Evolutionary conservation across 1,140 invertebrate species (phyloP).

Genomic region (Hestina assimilis): DNA sequence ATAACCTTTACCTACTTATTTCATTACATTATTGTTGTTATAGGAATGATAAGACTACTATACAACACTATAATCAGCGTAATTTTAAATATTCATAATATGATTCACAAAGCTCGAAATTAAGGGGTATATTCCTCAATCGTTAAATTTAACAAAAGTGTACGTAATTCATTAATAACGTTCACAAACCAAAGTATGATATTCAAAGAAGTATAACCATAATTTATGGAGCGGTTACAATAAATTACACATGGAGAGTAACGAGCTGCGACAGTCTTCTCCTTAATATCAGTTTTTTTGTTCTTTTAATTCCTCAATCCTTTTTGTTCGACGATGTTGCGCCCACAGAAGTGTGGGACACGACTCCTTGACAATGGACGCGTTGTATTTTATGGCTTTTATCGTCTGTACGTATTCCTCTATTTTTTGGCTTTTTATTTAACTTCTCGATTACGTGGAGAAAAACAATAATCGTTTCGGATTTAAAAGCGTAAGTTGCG

Average conservation of each 20-base stretch:
- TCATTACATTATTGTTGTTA: too few relatives aligned
- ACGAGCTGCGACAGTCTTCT: constrained; percentile 51
- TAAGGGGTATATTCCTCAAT: too few relatives aligned
- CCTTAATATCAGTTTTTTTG: constrained; percentile 34
- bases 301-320: constrained; percentile 11
- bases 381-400: constrained; percentile 30
- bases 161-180: too few relatives aligned
- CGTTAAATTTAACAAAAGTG: too few relatives aligned
- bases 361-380: constrained; percentile 19
- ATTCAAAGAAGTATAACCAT: constrained; percentile 32
- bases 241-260: constrained; percentile 44
- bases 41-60: too few relatives aligned
- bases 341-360: constrained; percentile 17
- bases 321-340: constrained; percentile 17
- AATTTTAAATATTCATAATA: too few relatives aligned
- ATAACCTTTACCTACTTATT: too few relatives aligned
- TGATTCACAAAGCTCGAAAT: too few relatives aligned
- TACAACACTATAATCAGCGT: too few relatives aligned
- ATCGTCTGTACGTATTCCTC: constrained; percentile 11
- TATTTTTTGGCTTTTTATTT: constrained; percentile 10
- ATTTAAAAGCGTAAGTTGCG: constrained; percentile 18
- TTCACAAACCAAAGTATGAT: too few relatives aligned
- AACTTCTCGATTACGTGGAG: constrained; percentile 23
- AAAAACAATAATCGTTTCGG: constrained; percentile 11
- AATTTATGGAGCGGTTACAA: constrained; percentile 50